These are phyloP conservation scores for Caretta caretta DNA, from an alignment of 2,113 vertebrate species.

Conservation along the genomic window DNA sequence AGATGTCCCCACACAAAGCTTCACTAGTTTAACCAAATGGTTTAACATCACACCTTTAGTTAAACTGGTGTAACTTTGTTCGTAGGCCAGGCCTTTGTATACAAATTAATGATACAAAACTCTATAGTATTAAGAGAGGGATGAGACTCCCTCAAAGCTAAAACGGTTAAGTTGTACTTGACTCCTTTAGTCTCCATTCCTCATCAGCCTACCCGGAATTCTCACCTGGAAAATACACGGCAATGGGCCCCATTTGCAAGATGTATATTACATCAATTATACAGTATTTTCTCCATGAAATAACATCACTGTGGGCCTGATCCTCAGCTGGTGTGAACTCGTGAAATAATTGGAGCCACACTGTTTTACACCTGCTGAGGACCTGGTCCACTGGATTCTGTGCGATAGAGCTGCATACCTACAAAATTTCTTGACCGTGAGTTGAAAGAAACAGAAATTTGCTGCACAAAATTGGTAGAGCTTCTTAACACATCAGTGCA, in stretches of 20 bases:
- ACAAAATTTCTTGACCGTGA: constrained; percentile 70
- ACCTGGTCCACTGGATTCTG: constrained; percentile 28
- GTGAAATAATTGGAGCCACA: not conserved
- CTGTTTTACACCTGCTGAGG: constrained; percentile 36
- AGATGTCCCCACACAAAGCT: no score
- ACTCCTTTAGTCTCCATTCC: not conserved
- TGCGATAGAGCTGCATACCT: constrained; percentile 65
- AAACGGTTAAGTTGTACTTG: no score
- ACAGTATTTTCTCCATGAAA: not conserved
- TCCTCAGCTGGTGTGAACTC: not conserved
- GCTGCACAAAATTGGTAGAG: constrained; percentile 64
- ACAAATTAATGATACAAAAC: no score
- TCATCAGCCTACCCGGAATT: not conserved
- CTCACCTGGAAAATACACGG: not conserved
- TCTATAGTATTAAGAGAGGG: no score
- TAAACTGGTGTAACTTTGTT: no score
- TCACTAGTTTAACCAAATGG: no score
- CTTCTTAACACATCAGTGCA: constrained; percentile 57
- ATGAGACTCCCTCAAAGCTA: no score
- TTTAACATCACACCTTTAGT: no score
- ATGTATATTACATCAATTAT: not conserved
- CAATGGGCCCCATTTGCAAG: not conserved
- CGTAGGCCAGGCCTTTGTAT: no score
- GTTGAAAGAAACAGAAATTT: constrained; percentile 68
- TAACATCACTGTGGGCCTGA: not conserved